Base-by-base conservation (phyloP, 2,797 vertebrate genomes). In the Saxicola maurus region DNA sequence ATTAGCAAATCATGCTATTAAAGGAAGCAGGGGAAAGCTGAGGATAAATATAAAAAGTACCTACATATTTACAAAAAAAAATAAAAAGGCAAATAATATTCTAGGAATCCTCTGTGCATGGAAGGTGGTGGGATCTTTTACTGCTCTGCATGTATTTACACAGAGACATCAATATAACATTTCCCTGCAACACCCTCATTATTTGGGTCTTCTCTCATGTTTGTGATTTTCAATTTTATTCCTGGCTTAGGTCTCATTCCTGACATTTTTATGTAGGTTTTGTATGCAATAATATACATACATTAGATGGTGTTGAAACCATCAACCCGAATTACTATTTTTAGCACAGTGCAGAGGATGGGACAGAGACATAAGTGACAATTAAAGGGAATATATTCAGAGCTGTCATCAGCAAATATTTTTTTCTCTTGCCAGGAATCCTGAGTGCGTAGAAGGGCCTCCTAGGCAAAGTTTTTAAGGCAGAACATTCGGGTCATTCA, bases 341-440 rank as follows among this genome's bases (percentile, higher is more conserved):
- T 95, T 94, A 92, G 84, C 21, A 21, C 48, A 42, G 71, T 77
- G 64, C 59, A 94, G 78, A 92, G 61, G 83, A 94, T 94, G 83
- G 68, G 79, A 95, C 87, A 71, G 93, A 95, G 86, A 91, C 88
- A 79, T 77, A 81, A 90, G 95, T 76, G 90, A 92, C 76, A 89
- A 94, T 92, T 94, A 95, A 95, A 88, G 88, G 91, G 92, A 96
- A 93, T 82, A 85, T 94, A 92, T 91, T 92, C 86, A 86, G 57
- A 87, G 93, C 88, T 86, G 75, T 92, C 94, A 95, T 85, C 76
- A 65, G 62, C 68, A 93, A 95, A 95, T 94, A 61, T 81, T 91
- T 94, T 73, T 61, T 69, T 13, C 60, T 61, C 75, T 85, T 85
- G 55, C 72, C 71, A 96, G 91, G 59, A 91, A 80, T 91, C 51